Conservation (phyloP, 2,888 invertebrate species). For the Tribolium freemani region DNA sequence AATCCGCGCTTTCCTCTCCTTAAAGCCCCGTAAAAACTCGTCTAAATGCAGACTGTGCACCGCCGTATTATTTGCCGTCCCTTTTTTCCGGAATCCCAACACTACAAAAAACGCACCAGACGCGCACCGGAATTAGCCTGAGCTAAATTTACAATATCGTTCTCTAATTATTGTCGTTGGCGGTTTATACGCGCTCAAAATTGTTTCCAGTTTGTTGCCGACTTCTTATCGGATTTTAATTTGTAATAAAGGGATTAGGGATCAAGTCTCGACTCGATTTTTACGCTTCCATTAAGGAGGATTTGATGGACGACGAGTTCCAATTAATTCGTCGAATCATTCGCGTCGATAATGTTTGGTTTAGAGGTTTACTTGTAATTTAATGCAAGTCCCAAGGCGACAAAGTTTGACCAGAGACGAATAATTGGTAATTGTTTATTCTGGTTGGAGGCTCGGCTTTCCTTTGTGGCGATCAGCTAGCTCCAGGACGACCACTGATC, state of each 20-base stretch:
- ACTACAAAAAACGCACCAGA: constrained; percentile 16
- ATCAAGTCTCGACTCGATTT: constrained; percentile 11
- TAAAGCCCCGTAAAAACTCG: constrained; percentile 57
- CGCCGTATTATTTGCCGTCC: constrained; percentile 50
- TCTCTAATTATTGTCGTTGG: constrained; percentile 26
- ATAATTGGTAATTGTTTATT: constrained; percentile 63
- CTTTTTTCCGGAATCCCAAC: constrained; percentile 42
- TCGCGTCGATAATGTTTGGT: constrained; percentile 26
- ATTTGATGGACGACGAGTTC: constrained; percentile 22
- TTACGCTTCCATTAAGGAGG: constrained; percentile 12
- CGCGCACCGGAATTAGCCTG: constrained; percentile 23
- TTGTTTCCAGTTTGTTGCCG: constrained; percentile 29
- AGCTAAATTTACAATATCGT: constrained; percentile 33
- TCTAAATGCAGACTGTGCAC: constrained; percentile 58
- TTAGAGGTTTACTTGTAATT: constrained; percentile 33
- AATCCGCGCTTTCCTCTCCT: constrained; percentile 58
- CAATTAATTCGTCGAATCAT: constrained; percentile 37
- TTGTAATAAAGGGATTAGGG: constrained; percentile 51
- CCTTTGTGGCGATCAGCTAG: constrained; percentile 50
- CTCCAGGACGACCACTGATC: constrained; percentile 54
- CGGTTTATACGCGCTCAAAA: constrained; percentile 24
- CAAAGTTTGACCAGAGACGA: constrained; percentile 49
- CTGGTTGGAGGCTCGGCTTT: constrained; percentile 51
- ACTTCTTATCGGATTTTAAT: constrained; percentile 52
- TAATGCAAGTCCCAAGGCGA: constrained; percentile 35